Base-by-base conservation (phyloP, 2,113 vertebrate genomes). In the Cyprinodon tularosa region DNA sequence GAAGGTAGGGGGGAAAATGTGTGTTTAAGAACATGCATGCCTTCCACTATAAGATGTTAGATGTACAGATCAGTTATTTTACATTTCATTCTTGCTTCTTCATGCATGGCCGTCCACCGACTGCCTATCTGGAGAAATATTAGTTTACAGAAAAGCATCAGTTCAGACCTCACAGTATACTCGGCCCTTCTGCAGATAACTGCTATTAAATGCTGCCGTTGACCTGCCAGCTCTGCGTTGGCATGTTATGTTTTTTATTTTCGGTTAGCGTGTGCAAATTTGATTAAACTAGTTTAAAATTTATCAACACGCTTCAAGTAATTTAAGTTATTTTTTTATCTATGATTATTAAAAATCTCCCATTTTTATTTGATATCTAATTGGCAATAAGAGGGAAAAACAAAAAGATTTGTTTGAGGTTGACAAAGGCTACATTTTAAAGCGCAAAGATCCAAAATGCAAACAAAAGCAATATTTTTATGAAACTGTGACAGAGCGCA, bases 21-120 rank as follows among this genome's bases (percentile, higher is more conserved):
- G 62, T 62, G 59, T 84, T 71, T 72, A 57, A 20, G 7, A 57
- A 10, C 50, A 57, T 57, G 50, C 7, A 57, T 45, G 5, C 44
- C 44, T 45, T 45, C 44, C 44, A 2, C 44, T 45, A 45, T 45
- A 45, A 45, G 44, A 8, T 10, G 5, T 63, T 67, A 62, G 70
- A 45, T 22, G 69, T 37, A 62, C 80, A 62, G 75, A 78, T 65
- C 74, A 62, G 71, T 68, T 29, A 29, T 29, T 83, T 50, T 40
- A 47, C 40, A 29, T 70, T 71, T 77, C 69, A 17, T 78, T 73
- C 72, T 70, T 66, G 67, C 50, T 60, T 74, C 48, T 60, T 64
- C 42, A 5, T 80, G 74, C 66, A 63, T 45, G 48, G 38, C 66
- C 67, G 80, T 84, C 83, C 74, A 62, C 72, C 57, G 83, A 84